Base-by-base conservation (phyloP, 2,888 invertebrate genomes). In the Atrina japonica region DNA sequence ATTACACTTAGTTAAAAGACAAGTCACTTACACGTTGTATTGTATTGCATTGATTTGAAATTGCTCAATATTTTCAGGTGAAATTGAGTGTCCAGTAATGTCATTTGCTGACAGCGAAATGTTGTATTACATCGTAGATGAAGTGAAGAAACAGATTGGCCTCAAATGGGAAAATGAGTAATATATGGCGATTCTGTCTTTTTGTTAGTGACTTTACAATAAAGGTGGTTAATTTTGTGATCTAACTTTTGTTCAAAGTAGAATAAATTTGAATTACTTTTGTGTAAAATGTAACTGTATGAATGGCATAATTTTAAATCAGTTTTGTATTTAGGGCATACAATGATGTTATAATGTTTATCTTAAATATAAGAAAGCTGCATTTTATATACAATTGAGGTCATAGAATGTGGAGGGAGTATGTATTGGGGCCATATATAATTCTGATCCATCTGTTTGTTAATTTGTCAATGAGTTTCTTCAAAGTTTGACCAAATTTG, bases 81-180 rank as follows among this genome's bases (percentile, higher is more conserved):
- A 75, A 56, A 65, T 74, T 52, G 86, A 88, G 53, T 81, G 84
- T 73, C 76, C 77, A 0, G 29, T 18, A 1, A 72, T 78, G 50
- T 35, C 78, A 14, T 82, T 84, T 60, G 71, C 73, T 23, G 80
- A 86, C 59, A 82, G 80, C 45, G 73, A 81, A 41, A 74, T 79
- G 64, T 76, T 87, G 27, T 76, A 80, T 66, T 69, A 49, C 40
- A 85, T 87, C 2, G 73, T 85, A 70, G 80, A 83, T 23, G 82
- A 85, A 59, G 74, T 78, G 3, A 69, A 77, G 18, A 70, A 70
- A 55, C 84, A 86, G 63, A 65, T 83, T 25, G 86, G 83, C 7
- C 71, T 83, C 3, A 73, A 69, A 49, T 83, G 81, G 49, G 64
- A 59, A 27, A 27, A 55, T 23, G 59, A 50, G 35, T 56, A 40